Evolutionary conservation across 2,888 invertebrate species (phyloP).

Genomic region (Calliopum simillimum): DNA sequence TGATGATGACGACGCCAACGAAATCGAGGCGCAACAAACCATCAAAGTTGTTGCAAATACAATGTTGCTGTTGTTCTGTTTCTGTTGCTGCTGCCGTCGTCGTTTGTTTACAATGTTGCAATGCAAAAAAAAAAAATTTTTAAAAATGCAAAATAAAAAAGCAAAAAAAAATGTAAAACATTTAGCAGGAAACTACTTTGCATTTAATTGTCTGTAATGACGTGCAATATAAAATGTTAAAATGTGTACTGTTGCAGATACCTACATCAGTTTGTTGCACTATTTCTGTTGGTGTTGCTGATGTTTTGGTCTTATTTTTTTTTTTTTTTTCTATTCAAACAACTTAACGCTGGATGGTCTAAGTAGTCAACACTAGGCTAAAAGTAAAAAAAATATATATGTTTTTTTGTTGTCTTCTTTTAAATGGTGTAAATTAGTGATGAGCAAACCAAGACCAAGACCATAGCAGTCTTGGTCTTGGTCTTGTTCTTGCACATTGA

Average conservation of each 20-base stretch:
- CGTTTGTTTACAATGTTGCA: background rate
- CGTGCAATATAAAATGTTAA: slow-evolving; percentile 67
- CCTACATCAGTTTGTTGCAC: slow-evolving; percentile 4
- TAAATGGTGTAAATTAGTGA: too few relatives aligned
- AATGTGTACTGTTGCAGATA: slow-evolving; percentile 49
- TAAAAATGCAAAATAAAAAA: slow-evolving; percentile 25
- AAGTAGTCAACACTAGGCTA: background rate
- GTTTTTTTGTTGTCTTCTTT: too few relatives aligned
- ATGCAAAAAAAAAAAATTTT: slow-evolving; percentile 5
- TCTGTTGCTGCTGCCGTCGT: slow-evolving; percentile 6
- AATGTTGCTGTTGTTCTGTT: too few relatives aligned
- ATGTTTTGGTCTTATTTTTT: slow-evolving; percentile 37
- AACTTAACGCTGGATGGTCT: background rate
- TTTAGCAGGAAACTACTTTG: slow-evolving; percentile 68
- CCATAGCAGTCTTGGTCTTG: too few relatives aligned
- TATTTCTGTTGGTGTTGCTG: slow-evolving; percentile 39
- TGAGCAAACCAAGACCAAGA: too few relatives aligned
- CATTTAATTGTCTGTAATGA: slow-evolving; percentile 69
- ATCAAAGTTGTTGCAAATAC: slow-evolving; percentile 15
- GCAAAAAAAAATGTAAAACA: slow-evolving; percentile 43
- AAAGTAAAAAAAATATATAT: too few relatives aligned
- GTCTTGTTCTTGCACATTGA: too few relatives aligned
- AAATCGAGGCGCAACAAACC: background rate
- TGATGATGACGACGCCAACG: too few relatives aligned
- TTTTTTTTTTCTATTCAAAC: background rate